Evolutionary conservation across 2,888 invertebrate species (phyloP), one percentile per base, ranked within the genome.

Genomic region (Aphodius granarius): DNA sequence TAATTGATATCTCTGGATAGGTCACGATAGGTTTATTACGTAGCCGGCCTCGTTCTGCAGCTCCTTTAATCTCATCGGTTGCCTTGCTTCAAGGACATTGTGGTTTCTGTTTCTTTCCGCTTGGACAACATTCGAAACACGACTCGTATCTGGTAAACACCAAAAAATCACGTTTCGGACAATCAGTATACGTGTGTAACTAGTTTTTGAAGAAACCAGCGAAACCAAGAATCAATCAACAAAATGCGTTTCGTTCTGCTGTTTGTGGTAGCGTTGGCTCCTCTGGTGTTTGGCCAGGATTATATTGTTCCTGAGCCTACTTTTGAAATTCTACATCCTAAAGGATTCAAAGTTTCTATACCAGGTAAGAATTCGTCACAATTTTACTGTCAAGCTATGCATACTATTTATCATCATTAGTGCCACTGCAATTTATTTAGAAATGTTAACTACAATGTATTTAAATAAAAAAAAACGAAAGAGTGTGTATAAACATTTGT

Each of bases 291-390:
- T 65, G 17, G 17, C 65, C 19, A 65, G 9, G 65, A 83, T 74
- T 85, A 80, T 79, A 84, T 86, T 63, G 89, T 91, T 0, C 91
- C 91, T 0, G 86, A 87, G 0, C 90, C 91, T 0, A 89, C 87
- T 75, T 85, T 92, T 0, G 90, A 91, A 83, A 91, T 91, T 2
- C 87, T 91, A 43, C 87, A 88, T 79, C 92, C 92, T 0, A 89
- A 85, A 83, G 93, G 93, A 75, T 82, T 92, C 0, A 86, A 89
- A 70, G 90, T 92, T 0, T 90, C 91, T 0, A 89, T 92, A 65
- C 91, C 91, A 83, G 90, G 92, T 91, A 84, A 85, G 86, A n/a
- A n/a, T n/a, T n/a, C n/a, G n/a, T n/a, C n/a, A n/a, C n/a, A n/a
- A n/a, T n/a, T n/a, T n/a, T n/a, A n/a, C n/a, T n/a, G n/a, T n/a